Evolutionary conservation across 2,888 invertebrate species (phyloP), one percentile per base, ranked within the genome.

Genomic region (Aphidius colemani): DNA sequence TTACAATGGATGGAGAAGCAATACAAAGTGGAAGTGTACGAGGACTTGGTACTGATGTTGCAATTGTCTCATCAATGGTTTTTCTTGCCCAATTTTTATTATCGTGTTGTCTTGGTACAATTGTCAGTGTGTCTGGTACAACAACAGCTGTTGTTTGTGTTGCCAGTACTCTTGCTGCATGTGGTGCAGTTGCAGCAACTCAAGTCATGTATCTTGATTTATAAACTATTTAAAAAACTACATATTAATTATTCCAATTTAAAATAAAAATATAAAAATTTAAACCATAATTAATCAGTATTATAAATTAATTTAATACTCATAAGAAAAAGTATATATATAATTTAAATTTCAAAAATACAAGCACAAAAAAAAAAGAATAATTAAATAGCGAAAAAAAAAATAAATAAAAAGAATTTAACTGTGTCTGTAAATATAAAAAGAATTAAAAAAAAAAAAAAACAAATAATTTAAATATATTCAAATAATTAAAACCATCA

Each of bases 11-110:
- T 40, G 88, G 88, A 2, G 84, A 85, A 69, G 84, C 85, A 7
- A 85, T 86, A 70, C 78, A 85, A 64, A 85, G 87, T 56, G 87
- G 86, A 0, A 87, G 88, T 63, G 85, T 90, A n/a, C 89, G 97
- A 8, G 97, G 97, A 6, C 86, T 98, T 60, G 97, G 97, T 7
- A 98, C 97, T 0, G 97, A 98, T 80, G 90, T 98, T 0, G 97
- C 96, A 1, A 90, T 97, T 60, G 93, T 98, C 46, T 94, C 95
- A 77, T 94, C 94, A 78, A 97, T 97, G 91, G 96, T 95, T 4
- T 98, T 98, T 81, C 86, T 97, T 68, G 97, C 97, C 1, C 98
- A 98, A 83, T 94, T 97, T 75, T 86, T 94, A 46, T 86, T 98
- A 9, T 96, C 96, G 0, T 85, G 94, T 72, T 90, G 90, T 74